These are phyloP conservation scores for Barnardius zonarius DNA, from an alignment of 2,113 vertebrate genomes.

Conservation along the genomic window DNA sequence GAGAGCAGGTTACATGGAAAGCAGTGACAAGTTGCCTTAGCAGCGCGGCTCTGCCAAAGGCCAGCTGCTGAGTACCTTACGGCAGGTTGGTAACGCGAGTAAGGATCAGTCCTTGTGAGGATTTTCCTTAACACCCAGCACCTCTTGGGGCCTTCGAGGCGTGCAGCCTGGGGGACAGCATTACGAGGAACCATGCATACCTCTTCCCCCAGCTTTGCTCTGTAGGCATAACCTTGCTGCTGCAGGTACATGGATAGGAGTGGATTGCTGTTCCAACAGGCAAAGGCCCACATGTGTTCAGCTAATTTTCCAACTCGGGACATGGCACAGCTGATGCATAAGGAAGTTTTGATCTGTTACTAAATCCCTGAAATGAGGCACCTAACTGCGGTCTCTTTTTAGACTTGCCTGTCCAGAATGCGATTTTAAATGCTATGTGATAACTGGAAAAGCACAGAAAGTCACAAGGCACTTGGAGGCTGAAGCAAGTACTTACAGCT, in stretches of 20 bases:
- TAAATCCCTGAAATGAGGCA: neutral
- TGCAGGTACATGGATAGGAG: neutral
- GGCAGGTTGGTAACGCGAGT: neutral
- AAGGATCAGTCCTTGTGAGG: neutral
- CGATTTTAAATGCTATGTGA: neutral
- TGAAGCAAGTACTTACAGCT: neutral
- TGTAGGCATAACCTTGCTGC: neutral
- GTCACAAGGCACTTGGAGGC: neutral
- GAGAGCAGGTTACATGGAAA: fast-evolving
- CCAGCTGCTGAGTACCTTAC: neutral
- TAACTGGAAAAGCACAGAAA: neutral
- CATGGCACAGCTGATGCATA: neutral
- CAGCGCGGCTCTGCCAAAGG: neutral
- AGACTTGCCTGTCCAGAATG: neutral
- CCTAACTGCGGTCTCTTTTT: neutral
- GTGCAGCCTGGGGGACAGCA: neutral
- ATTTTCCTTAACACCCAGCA: neutral
- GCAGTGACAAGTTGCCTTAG: neutral
- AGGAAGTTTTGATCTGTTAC: neutral
- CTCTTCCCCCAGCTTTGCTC: fast-evolving
- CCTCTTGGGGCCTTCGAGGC: fast-evolving
- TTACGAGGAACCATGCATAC: neutral
- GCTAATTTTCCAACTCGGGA: neutral
- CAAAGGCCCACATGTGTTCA: neutral
- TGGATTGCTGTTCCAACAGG: neutral